Conservation (phyloP, 2,797 vertebrate species). For the Cirrhinus mrigala region DNA sequence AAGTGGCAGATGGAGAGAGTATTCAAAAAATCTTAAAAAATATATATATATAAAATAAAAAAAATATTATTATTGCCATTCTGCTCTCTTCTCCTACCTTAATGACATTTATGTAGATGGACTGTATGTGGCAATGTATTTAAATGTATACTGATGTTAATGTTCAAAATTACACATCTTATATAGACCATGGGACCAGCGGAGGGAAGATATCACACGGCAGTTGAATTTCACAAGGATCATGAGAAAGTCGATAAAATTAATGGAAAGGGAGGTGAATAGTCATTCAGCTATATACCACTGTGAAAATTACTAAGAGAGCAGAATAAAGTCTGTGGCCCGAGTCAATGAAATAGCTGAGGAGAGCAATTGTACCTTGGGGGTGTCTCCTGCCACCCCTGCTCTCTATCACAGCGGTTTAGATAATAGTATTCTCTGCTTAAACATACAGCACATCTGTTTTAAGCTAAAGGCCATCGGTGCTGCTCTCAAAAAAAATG, state of each 20-base stretch:
- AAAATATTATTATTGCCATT: neutral
- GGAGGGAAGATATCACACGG: conserved; percentile 1
- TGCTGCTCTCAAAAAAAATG: conserved; percentile 8
- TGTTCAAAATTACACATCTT: neutral
- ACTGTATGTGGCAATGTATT: neutral
- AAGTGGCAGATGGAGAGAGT: neutral
- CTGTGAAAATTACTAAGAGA: conserved; percentile 54
- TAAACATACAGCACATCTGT: conserved; percentile 47
- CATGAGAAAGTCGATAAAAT: conserved; percentile 52
- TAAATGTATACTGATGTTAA: conserved; percentile 3
- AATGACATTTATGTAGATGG: neutral
- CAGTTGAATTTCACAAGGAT: conserved; percentile 35
- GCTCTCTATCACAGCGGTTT: conserved; percentile 34
- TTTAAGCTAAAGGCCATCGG: conserved; percentile 17
- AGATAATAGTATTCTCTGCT: conserved; percentile 54
- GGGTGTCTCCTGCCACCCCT: conserved; percentile 42
- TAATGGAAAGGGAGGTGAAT: conserved; percentile 51
- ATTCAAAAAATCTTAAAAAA: neutral
- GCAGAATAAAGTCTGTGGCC: conserved; percentile 47
- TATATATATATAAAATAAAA: too few relatives aligned
- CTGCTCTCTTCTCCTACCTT: neutral
- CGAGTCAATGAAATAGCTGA: conserved; percentile 55
- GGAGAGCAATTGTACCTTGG: conserved; percentile 54
- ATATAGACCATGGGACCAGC: neutral
- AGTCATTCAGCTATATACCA: conserved; percentile 41